Base-by-base conservation (phyloP, 1,140 invertebrate genomes). In the Mesaphorura yosii region DNA sequence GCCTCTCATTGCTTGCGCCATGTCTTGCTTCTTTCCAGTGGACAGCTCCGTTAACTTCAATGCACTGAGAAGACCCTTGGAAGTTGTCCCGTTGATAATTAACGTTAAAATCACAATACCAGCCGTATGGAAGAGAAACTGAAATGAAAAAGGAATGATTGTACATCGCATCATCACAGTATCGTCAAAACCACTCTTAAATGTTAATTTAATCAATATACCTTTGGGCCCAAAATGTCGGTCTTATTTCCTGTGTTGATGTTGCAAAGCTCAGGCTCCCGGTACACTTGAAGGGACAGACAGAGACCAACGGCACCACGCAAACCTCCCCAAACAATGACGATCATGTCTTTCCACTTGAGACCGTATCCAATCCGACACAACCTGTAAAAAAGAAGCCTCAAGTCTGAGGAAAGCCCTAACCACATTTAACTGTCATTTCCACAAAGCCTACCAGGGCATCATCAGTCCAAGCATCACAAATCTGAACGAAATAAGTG, bases 221-320 rank as follows among this genome's bases (percentile, higher is more conserved):
- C 62, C 53, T 63, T 63, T 34, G 62, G 53, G 12, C 55, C 55
- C 17, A 70, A 54, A 5, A 29, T 57, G 10, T 65, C 58, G 15
- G 57, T 34, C 27, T 66, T 59, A n/a, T n/a, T n/a, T n/a, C n/a
- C n/a, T n/a, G n/a, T n/a, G n/a, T n/a, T n/a, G 27, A 12, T 31
- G 14, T 48, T 31, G 37, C 59, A 66, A 22, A 73, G 61, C 17
- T 57, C 39, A 12, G 42, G 28, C 23, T 66, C 48, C 41, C 69
- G 63, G 17, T 65, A 66, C 1, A 73, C 64, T 53, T 73, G 65
- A 19, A 75, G 59, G 4, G 71, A 70, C 25, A 75, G 58, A 15
- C 72, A 70, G 19, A 74, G 55, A 10, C 71, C 68, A 22, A 75
- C 68, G 20, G 72, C 73, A 5, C 73, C 73, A 38, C 72, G 45